phyloP scores from a whole-genome alignment of 2,113 vertebrate species.

The Sminthopsis crassicaudata region DNA sequence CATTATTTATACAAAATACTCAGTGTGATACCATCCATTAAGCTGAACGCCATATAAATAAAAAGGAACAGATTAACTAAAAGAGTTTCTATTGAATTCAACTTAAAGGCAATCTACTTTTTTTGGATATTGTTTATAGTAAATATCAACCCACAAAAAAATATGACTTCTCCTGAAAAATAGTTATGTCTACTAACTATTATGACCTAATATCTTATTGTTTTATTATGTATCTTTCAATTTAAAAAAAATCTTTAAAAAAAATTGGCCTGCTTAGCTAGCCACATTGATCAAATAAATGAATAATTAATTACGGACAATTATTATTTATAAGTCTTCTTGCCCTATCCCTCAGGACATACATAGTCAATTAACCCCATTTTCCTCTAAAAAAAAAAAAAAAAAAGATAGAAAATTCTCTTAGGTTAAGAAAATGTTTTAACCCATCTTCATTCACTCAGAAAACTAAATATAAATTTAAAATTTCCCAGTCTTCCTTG shows the following conservation, averaged over 20 bases:
- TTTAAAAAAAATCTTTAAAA: not conserved
- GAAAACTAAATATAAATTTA: slow-evolving; percentile 51
- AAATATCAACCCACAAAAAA: not conserved
- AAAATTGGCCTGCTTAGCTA: not conserved
- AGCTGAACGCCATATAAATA: not conserved
- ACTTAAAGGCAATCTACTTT: not conserved
- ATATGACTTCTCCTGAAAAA: not conserved
- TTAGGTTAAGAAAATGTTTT: slow-evolving; percentile 58
- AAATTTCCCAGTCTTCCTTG: slow-evolving; percentile 49
- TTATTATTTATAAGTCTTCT: slow-evolving; percentile 4
- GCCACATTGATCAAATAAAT: not conserved
- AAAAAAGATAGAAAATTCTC: slow-evolving; percentile 7
- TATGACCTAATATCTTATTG: not conserved
- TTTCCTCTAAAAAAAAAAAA: not conserved
- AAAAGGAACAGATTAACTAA: not conserved
- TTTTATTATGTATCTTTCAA: not conserved
- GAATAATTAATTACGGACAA: not conserved
- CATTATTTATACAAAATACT: not conserved
- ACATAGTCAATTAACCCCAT: not conserved
- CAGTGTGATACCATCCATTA: not conserved
- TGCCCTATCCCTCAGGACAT: not conserved
- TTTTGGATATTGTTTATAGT: not conserved
- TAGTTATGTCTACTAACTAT: not conserved
- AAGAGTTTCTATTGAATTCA: not conserved
- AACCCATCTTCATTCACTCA: slow-evolving; percentile 35